Evolutionary conservation across 2,888 invertebrate genomes (phyloP).

Genomic region (Coelogynopora nodosa): DNA sequence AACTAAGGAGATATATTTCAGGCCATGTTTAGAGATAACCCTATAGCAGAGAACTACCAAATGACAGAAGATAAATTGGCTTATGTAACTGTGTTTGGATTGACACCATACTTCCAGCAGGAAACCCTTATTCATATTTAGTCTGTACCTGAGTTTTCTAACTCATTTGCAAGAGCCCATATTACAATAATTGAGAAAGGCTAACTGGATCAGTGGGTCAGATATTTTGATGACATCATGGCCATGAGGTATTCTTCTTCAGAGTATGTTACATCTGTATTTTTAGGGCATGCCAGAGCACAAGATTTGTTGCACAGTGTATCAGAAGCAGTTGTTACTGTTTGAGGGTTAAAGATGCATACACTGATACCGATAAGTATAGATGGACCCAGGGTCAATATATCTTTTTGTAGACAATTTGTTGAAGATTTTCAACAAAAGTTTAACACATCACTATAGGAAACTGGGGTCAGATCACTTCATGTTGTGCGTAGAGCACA

Average conservation of each 20-base stretch:
- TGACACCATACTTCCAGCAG: background rate
- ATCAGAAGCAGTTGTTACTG: no score
- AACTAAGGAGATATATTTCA: no score
- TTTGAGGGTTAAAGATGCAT: no score
- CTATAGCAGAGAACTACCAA: background rate
- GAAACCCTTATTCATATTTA: background rate
- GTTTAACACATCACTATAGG: background rate
- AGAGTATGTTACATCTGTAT: background rate
- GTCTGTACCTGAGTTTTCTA: background rate
- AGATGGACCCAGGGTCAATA: no score
- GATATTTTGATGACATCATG: background rate
- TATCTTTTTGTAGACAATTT: background rate
- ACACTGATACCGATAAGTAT: no score
- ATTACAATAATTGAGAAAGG: background rate
- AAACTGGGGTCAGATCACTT: conserved; percentile 4
- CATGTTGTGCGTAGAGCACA: background rate
- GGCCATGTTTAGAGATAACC: no score
- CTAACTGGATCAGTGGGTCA: background rate
- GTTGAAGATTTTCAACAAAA: background rate
- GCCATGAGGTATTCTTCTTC: background rate
- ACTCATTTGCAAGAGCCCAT: background rate
- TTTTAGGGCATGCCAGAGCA: background rate
- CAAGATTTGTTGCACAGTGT: background rate
- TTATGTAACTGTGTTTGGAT: background rate
- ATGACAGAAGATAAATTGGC: background rate